Evolutionary conservation across 2,797 vertebrate species (phyloP), one percentile per base, ranked within the genome.

Genomic region (Cirrhinus molitorella): DNA sequence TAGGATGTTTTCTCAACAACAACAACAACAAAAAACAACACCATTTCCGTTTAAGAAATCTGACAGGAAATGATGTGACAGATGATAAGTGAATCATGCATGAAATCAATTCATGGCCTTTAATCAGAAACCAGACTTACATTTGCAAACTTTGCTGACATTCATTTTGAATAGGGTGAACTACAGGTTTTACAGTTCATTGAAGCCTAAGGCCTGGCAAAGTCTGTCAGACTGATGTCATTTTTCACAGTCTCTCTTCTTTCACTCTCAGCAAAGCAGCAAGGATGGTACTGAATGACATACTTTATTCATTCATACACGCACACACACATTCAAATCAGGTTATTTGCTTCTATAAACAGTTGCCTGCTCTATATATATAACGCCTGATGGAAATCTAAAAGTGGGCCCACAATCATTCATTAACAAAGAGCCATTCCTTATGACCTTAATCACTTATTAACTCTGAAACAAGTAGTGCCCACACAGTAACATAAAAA

Each of bases 121-220:
- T 70, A 7, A 7, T 45, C 40, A 25, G 66, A 45, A 23, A 70
- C 71, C 28, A 53, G 28, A 74, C 6, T 37, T 74, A 14, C 19
- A 9, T 7, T 74, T 37, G 1, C 65, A 40, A 23, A 34, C 23
- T 67, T 28, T 67, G 47, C 51, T 45, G 23, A 21, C n/a, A 19
- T 43, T 25, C 12, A 47, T 63, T 73, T 63, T 47, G 0, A 19
- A 45, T 19, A 47, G 25, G 34, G 40, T 63, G 28, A 63, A 49
- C 55, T 47, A 61, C 25, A 80, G 8, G 40, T 71, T 45, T 34
- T 6, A 45, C 28, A 47, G 19, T 49, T 61, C 21, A 49, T 8
- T 71, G 53, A 80, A 71, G 53, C 53, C 12, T n/a, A 59, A 70
- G 17, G 23, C 23, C 65, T 68, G 25, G 77, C 25, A 3, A 49